phyloP scores from a whole-genome alignment of 2,113 vertebrate genomes.

The Pseudorectes ferrugineus region DNA sequence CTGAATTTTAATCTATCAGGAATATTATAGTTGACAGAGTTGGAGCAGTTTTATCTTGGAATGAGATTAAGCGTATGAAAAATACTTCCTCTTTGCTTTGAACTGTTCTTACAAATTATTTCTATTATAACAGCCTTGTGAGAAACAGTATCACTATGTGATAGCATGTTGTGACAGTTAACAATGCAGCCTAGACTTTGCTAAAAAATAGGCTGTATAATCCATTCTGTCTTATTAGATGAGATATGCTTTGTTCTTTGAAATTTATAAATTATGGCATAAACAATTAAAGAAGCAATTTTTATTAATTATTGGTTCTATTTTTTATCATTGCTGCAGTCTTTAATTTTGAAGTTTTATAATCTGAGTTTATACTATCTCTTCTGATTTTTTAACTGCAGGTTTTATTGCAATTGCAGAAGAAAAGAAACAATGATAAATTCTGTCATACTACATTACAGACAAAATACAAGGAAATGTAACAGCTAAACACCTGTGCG shows the following conservation, averaged over 20 bases:
- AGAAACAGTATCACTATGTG: neutral
- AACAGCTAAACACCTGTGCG: neutral
- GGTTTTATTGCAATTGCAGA: neutral
- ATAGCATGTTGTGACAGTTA: neutral
- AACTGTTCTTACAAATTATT: neutral
- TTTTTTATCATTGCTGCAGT: neutral
- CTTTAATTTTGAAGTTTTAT: neutral
- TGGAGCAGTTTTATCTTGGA: neutral
- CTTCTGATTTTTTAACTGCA: neutral
- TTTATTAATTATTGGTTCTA: neutral
- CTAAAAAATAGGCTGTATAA: neutral
- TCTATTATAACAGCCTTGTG: neutral
- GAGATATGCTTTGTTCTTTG: neutral
- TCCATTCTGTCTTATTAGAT: neutral
- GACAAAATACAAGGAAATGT: neutral
- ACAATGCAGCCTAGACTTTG: neutral
- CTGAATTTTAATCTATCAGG: too few species aligned
- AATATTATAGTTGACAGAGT: neutral
- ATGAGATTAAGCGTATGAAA: neutral
- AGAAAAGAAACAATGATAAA: neutral
- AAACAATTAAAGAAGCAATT: neutral
- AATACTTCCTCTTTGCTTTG: neutral
- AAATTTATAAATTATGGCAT: neutral
- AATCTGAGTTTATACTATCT: neutral
- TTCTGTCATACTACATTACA: neutral